phyloP scores from a whole-genome alignment of 2,113 vertebrate genomes.

The Ranitomeya variabilis region DNA sequence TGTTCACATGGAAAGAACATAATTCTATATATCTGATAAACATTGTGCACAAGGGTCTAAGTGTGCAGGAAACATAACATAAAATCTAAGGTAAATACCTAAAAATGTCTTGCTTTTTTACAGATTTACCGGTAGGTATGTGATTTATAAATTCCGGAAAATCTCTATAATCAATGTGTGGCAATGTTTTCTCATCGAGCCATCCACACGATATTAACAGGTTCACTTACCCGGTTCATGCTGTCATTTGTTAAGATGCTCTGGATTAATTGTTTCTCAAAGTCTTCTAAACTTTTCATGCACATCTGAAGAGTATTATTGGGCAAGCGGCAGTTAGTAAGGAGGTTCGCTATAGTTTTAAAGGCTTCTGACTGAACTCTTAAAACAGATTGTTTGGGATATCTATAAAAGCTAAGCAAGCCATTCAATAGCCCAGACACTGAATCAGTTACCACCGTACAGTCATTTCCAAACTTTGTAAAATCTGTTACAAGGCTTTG shows the following conservation, averaged over 20 bases:
- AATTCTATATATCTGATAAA: too few species aligned
- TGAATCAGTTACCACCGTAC: constrained; percentile 72
- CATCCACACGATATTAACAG: neutral
- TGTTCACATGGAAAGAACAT: too few species aligned
- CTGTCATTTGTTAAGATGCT: constrained; percentile 72
- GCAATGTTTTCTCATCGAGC: neutral
- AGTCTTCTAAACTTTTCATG: constrained; percentile 74
- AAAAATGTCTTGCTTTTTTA: too few species aligned
- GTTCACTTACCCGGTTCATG: constrained; percentile 78
- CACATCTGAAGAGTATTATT: constrained; percentile 70
- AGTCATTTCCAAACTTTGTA: constrained; percentile 66
- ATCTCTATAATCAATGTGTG: neutral
- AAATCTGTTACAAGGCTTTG: constrained; percentile 65
- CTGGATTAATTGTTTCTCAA: constrained; percentile 74
- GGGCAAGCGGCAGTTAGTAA: constrained; percentile 69
- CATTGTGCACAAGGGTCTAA: too few species aligned
- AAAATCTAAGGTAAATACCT: too few species aligned
- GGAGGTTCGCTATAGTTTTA: constrained; percentile 66
- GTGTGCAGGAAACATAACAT: too few species aligned
- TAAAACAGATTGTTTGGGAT: constrained; percentile 65
- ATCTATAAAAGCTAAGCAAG: constrained; percentile 72
- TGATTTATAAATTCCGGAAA: neutral
- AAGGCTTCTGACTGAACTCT: constrained; percentile 73
- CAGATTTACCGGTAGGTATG: too few species aligned
- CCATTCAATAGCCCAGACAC: constrained; percentile 78